Conservation (phyloP, 2,113 vertebrate genomes). For the Stercorarius parasiticus region DNA sequence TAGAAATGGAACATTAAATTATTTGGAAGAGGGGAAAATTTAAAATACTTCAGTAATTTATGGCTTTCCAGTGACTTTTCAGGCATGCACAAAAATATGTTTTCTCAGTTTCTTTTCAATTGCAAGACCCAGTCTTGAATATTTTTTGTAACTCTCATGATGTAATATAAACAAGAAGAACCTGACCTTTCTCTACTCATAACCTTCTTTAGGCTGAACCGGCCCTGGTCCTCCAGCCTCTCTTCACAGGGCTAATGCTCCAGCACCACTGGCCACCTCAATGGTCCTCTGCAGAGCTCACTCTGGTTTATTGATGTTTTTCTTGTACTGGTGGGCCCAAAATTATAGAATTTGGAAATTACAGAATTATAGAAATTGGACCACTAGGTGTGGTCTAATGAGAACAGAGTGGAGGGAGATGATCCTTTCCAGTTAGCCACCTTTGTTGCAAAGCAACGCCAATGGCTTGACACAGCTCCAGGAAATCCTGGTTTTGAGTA, state of each 20-base stretch:
- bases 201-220: background rate
- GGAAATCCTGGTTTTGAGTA: background rate
- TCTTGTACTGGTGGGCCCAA: background rate
- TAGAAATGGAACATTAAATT: background rate
- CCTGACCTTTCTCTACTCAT: background rate
- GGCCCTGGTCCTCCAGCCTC: background rate
- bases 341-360: background rate
- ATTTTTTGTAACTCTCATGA: background rate
- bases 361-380: too few relatives aligned
- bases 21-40: background rate
- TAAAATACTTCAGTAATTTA: background rate
- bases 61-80: background rate
- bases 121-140: background rate
- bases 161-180: background rate
- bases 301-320: background rate
- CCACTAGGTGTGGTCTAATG: background rate
- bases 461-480: background rate
- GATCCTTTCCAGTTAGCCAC: background rate
- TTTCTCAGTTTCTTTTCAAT: background rate
- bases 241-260: background rate
- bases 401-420: background rate
- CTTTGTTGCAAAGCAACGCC: accelerated
- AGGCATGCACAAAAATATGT: background rate
- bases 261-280: accelerated
- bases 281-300: background rate